Evolutionary conservation across 2,113 vertebrate genomes (phyloP).

Genomic region (Promerops cafer): DNA sequence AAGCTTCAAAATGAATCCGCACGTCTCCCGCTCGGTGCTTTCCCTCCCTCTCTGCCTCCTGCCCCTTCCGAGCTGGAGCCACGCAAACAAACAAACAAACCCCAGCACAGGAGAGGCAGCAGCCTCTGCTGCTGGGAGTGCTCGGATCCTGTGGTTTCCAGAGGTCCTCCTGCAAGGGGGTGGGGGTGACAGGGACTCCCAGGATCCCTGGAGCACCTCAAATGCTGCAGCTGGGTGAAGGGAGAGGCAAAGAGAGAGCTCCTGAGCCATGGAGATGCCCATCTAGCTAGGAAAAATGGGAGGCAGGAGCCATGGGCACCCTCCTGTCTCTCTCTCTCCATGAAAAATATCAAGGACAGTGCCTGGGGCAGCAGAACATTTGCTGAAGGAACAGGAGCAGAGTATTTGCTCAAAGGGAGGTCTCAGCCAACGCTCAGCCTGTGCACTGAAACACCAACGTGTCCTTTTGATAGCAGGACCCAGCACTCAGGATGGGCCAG

Average conservation of each 20-base stretch:
- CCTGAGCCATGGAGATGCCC: background rate
- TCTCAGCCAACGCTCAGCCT: background rate
- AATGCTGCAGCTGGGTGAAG: fast-evolving
- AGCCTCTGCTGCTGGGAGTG: background rate
- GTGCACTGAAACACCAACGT: fast-evolving
- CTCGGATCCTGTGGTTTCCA: fast-evolving
- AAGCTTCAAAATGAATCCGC: conserved; percentile 74
- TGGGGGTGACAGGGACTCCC: fast-evolving
- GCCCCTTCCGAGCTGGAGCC: background rate
- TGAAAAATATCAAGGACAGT: background rate
- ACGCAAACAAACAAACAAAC: conserved; percentile 51
- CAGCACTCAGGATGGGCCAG: fast-evolving
- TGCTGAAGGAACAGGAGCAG: background rate
- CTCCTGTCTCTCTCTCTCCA: background rate
- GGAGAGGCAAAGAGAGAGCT: background rate
- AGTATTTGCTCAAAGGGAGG: background rate
- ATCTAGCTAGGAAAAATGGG: background rate
- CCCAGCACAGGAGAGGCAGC: background rate
- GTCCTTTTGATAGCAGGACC: fast-evolving
- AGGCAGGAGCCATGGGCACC: fast-evolving
- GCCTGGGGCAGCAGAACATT: background rate
- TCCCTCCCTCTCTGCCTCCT: background rate
- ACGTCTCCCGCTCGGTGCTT: conserved; percentile 51
- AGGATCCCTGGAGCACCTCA: background rate
- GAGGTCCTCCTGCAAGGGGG: background rate